Base-by-base conservation (phyloP, 1,140 invertebrate genomes). In the Drosophila pruinosa region DNA sequence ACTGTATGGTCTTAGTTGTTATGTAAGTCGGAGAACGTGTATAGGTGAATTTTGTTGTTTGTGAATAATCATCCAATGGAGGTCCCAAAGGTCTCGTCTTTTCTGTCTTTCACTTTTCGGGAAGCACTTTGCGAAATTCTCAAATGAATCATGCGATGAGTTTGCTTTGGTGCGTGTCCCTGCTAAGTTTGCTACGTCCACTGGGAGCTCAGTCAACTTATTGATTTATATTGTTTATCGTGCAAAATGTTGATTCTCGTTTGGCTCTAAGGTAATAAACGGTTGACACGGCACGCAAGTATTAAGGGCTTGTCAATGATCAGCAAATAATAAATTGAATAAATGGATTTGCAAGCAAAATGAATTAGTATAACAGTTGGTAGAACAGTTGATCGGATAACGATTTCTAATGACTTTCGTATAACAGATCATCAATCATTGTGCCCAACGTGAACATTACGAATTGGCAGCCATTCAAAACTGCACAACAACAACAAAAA, bases 81-180 rank as follows among this genome's bases (percentile, higher is more conserved):
- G 43, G 22, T 28, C 34, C 45, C 54, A 38, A 54, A 54, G 45
- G 57, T 45, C 41, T 38, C 22, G 52, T 50, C 43, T 64, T 41
- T 31, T 34, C n/a, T 56, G 59, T 21, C 12, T 39, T 34, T 31
- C 17, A 1, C 1, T 17, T 57, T 71, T 64, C 19, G 61, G 68
- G 43, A 71, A 71, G 68, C 61, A 57, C 61, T 71, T 71, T 65
- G 43, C 17, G 12, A 57, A 56, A 71, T 64, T 50, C 43, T 28
- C 17, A 21, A 28, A 57, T 71, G 68, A 71, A 64, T 71, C 68
- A 71, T 56, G n/a, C 68, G 43, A 64, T 56, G 50, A 50, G 14
- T 24, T 57, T 50, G 26, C 39, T 6, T 43, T 34, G 24, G 21
- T 39, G 43, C 45, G 54, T 67, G 45, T 58, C 34, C 39, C 6